Conservation (phyloP, 2,113 vertebrate species). For the Motacilla alba region DNA sequence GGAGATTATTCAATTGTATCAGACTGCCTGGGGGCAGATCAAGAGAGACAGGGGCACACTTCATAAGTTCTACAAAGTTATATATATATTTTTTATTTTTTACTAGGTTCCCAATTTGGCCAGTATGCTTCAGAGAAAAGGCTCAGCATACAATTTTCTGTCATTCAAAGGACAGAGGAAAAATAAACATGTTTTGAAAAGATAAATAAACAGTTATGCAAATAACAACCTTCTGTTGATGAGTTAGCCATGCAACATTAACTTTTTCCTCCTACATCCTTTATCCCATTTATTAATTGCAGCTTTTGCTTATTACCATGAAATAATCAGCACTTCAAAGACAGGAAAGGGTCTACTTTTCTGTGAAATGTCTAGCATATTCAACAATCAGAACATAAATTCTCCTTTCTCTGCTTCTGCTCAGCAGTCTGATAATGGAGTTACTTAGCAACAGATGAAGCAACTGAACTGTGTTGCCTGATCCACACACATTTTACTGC, state of each 20-base stretch:
- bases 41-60: not conserved
- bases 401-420: not conserved
- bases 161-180: not conserved
- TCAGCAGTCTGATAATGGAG: not conserved
- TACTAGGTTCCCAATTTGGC: not conserved
- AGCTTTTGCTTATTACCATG: not conserved
- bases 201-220: not conserved
- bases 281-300: not conserved
- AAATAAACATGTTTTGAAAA: not conserved
- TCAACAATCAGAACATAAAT: slow-evolving; percentile 25
- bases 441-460: slow-evolving; percentile 53
- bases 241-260: not conserved
- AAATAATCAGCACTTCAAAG: not conserved
- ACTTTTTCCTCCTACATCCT: not conserved
- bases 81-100: not conserved
- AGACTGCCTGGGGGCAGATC: not conserved
- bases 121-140: not conserved
- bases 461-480: not conserved
- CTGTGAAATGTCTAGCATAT: not conserved
- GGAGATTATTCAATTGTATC: not conserved
- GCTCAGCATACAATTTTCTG: not conserved
- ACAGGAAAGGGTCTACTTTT: not conserved
- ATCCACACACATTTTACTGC: not conserved
- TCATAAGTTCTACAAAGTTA: rapidly evolving
- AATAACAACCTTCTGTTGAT: not conserved